Evolutionary conservation across 2,113 vertebrate genomes (phyloP).

Genomic region (Notechis scutatus): DNA sequence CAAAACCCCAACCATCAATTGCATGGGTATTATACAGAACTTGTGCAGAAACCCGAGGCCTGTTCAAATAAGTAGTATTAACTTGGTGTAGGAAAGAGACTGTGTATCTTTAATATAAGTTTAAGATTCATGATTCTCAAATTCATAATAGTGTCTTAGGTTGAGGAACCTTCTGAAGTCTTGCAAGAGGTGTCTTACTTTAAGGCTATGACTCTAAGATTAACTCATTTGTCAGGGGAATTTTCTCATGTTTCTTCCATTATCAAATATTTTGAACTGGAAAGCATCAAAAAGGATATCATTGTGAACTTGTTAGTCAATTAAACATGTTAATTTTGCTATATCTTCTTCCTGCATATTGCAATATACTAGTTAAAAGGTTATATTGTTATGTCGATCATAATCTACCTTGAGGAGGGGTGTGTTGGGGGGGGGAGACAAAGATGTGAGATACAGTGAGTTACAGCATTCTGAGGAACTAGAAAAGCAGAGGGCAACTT

Average conservation of each 20-base stretch:
- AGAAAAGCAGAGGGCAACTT: background rate
- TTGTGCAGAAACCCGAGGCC: background rate
- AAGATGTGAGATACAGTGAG: background rate
- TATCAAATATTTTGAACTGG: background rate
- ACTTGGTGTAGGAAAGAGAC: background rate
- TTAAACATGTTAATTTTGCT: too few relatives aligned
- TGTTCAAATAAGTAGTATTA: background rate
- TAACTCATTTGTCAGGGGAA: background rate
- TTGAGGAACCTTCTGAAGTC: background rate
- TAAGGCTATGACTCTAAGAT: background rate
- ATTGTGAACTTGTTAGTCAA: background rate
- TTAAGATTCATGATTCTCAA: background rate
- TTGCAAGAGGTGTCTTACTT: background rate
- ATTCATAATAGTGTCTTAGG: background rate
- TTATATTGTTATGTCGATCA: background rate
- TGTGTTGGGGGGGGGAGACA: background rate
- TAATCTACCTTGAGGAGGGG: background rate
- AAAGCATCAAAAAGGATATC: background rate
- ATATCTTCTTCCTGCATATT: background rate
- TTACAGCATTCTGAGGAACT: background rate
- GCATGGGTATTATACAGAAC: constrained; percentile 1
- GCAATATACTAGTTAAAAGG: background rate
- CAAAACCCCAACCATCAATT: constrained; percentile 5
- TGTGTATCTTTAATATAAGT: background rate
- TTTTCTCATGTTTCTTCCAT: background rate